A percentile compares a stretch with the other conserved stretches of the same genome.
Evolutionary conservation across 2,797 vertebrate species (phyloP).

Genomic region (Enteromius mattozi): DNA sequence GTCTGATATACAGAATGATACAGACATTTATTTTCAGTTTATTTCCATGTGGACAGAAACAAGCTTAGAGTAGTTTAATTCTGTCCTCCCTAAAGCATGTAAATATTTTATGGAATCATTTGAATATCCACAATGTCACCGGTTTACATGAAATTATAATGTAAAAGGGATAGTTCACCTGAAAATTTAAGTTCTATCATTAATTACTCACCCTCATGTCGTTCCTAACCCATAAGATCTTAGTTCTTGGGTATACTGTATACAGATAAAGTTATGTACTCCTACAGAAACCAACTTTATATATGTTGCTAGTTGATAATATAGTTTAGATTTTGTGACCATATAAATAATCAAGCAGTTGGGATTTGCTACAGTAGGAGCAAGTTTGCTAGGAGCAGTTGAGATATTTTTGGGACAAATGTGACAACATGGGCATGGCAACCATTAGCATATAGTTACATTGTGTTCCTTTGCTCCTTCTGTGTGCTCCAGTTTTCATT

Average conservation of each 20-base stretch:
- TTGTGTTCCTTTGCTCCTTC: conserved; percentile 48
- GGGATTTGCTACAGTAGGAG: not conserved
- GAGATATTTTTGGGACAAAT: conserved; percentile 2
- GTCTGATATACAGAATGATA: conserved; percentile 7
- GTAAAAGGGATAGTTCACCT: not conserved
- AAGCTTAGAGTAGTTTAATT: not conserved
- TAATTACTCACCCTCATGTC: not conserved
- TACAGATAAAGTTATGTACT: not conserved
- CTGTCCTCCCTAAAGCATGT: not conserved
- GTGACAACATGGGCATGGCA: not conserved
- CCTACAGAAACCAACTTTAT: not conserved
- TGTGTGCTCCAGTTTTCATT: conserved; percentile 49
- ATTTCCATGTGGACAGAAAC: not conserved
- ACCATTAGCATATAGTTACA: conserved; percentile 49
- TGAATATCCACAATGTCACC: not conserved
- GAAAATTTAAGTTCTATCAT: not conserved
- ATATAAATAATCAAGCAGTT: not conserved
- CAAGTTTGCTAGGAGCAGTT: not conserved
- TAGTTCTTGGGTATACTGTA: not conserved
- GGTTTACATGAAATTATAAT: not conserved
- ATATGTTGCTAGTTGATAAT: not conserved
- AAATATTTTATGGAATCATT: not conserved
- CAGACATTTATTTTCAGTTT: not conserved
- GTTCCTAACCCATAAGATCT: not conserved
- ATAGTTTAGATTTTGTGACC: not conserved